A percentile compares a stretch with the other conserved stretches of the same genome.
Evolutionary conservation across 2,797 vertebrate species (phyloP).

Genomic region (Erethizon dorsatum): DNA sequence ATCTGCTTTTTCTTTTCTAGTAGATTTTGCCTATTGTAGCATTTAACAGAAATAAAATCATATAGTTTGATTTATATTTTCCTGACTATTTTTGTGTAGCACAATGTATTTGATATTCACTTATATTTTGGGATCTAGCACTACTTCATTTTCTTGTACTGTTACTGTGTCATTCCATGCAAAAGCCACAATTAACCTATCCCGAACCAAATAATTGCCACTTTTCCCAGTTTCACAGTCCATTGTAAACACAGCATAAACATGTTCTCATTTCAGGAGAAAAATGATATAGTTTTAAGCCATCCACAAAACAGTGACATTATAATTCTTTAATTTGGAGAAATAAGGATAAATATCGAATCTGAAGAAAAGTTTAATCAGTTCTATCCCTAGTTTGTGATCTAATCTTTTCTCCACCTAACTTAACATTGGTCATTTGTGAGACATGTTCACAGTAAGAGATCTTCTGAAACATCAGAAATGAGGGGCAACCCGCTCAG

Average conservation of each 20-base stretch:
- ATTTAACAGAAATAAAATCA: background rate
- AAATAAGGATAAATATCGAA: background rate
- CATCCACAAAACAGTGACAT: background rate
- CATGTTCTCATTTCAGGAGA: background rate
- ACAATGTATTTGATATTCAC: background rate
- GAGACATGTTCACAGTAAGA: background rate
- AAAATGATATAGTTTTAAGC: background rate
- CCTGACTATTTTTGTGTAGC: background rate
- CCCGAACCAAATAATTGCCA: background rate
- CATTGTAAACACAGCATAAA: background rate
- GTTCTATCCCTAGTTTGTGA: background rate
- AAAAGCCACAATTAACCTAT: background rate
- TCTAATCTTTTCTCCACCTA: background rate
- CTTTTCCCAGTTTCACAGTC: background rate
- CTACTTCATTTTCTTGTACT: background rate
- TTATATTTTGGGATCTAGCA: background rate
- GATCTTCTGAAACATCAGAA: background rate
- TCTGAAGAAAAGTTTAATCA: background rate
- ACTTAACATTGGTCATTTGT: background rate
- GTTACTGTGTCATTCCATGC: background rate
- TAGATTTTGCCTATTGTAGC: background rate
- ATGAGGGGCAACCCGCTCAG: background rate
- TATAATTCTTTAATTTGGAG: background rate
- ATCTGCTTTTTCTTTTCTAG: background rate
- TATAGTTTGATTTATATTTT: background rate